Percentiles rank a stretch among this genome's conserved stretches.
Conservation (phyloP, 2,113 vertebrate genomes). For the Lathamus discolor region DNA sequence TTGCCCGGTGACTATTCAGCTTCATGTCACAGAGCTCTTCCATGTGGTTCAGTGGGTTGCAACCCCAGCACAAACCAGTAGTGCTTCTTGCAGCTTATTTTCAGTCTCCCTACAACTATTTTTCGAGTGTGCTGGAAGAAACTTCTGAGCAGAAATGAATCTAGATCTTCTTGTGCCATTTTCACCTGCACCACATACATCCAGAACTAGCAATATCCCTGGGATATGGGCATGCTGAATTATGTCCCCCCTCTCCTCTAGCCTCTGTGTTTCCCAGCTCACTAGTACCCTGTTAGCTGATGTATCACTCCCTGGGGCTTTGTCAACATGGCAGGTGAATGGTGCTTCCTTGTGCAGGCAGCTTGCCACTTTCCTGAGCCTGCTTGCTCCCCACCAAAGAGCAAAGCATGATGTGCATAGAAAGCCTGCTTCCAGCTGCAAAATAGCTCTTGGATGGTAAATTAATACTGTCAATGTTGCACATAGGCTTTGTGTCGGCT, state of each 20-base stretch:
- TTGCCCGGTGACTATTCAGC: background rate
- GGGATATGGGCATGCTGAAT: background rate
- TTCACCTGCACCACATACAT: background rate
- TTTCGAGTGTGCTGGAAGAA: background rate
- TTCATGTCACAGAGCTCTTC: rapidly evolving
- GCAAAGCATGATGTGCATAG: background rate
- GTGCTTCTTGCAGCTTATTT: background rate
- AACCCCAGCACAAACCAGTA: background rate
- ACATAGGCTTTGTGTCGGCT: rapidly evolving
- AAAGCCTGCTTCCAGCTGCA: background rate
- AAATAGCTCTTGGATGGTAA: background rate
- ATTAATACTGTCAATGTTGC: background rate
- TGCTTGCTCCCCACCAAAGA: background rate
- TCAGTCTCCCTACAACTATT: background rate
- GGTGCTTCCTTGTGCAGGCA: background rate
- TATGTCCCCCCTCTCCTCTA: rapidly evolving
- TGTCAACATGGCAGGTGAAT: background rate
- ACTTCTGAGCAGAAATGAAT: background rate
- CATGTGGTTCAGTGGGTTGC: background rate
- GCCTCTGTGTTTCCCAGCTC: background rate
- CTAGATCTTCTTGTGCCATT: background rate
- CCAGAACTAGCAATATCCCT: background rate
- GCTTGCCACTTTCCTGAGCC: background rate
- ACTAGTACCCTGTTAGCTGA: too few species aligned
- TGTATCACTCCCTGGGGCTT: rapidly evolving